phyloP scores from a whole-genome alignment of 2,797 vertebrate genomes.

The Oreochromis mossambicus region DNA sequence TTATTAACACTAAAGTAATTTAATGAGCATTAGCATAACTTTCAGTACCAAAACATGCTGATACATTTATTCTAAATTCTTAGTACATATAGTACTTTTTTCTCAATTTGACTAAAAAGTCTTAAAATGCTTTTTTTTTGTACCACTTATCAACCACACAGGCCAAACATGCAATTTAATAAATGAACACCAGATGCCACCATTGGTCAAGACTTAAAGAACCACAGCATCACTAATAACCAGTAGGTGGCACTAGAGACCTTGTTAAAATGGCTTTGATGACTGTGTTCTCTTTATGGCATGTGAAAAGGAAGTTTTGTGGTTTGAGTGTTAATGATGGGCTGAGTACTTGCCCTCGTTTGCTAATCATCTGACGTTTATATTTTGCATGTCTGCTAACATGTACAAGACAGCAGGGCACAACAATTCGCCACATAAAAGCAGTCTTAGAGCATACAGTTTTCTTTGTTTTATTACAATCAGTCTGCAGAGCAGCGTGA shows the following conservation, averaged over 20 bases:
- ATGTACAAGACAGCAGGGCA: background rate
- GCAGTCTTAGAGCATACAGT: background rate
- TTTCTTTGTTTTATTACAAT: background rate
- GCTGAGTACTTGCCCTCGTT: background rate
- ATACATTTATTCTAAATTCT: background rate
- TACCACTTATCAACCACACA: background rate
- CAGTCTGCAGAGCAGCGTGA: background rate
- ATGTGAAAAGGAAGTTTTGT: background rate
- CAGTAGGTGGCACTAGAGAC: background rate
- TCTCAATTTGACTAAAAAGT: background rate
- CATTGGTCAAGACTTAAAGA: background rate
- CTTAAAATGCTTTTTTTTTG: background rate
- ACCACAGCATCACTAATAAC: fast-evolving
- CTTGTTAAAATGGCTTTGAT: background rate
- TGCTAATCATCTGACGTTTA: background rate
- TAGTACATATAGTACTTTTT: background rate
- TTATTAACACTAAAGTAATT: background rate
- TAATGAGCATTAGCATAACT: background rate
- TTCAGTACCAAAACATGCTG: background rate
- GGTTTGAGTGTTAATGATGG: background rate
- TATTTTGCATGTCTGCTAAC: background rate
- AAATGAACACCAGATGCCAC: background rate
- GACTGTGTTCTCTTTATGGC: background rate
- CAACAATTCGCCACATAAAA: background rate
- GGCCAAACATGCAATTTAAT: background rate